Percentiles rank a stretch among this genome's conserved stretches.
These are phyloP conservation scores for Anagrus nilaparvatae DNA, from an alignment of 1,140 invertebrate species.

Conservation along the genomic window DNA sequence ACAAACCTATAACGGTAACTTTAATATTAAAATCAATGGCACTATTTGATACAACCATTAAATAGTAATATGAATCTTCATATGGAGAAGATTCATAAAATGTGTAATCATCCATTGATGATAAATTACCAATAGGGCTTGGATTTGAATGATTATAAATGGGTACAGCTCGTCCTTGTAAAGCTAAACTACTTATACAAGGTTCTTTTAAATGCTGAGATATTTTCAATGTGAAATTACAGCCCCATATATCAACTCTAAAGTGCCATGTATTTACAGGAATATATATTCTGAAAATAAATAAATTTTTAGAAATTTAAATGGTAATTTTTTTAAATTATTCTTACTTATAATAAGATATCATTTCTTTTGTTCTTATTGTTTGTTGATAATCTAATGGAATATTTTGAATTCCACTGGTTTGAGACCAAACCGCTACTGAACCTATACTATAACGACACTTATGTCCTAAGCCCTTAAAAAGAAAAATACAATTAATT, in stretches of 20 bases:
- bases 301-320: background rate
- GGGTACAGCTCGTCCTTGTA: slow-evolving; percentile 38
- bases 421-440: slow-evolving; percentile 43
- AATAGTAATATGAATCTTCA: slow-evolving; percentile 46
- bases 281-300: slow-evolving; percentile 42
- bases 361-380: slow-evolving; percentile 32
- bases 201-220: slow-evolving; percentile 18
- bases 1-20: slow-evolving; percentile 36
- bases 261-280: slow-evolving; percentile 42
- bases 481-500: slow-evolving; percentile 4
- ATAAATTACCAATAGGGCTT: slow-evolving; percentile 28
- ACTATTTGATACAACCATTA: slow-evolving; percentile 41
- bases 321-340: background rate
- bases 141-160: slow-evolving; percentile 31
- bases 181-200: slow-evolving; percentile 37
- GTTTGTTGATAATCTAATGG: slow-evolving; percentile 30
- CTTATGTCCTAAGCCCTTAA: slow-evolving; percentile 38
- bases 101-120: slow-evolving; percentile 29
- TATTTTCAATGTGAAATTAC: slow-evolving; percentile 32
- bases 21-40: slow-evolving; percentile 38
- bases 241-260: slow-evolving; percentile 39
- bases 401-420: slow-evolving; percentile 35
- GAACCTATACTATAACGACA: slow-evolving; percentile 48
- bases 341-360: slow-evolving; percentile 41
- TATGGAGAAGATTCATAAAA: slow-evolving; percentile 41